Base-by-base conservation (phyloP, 2,888 invertebrate genomes). In the Drosophila tanythrix region DNA sequence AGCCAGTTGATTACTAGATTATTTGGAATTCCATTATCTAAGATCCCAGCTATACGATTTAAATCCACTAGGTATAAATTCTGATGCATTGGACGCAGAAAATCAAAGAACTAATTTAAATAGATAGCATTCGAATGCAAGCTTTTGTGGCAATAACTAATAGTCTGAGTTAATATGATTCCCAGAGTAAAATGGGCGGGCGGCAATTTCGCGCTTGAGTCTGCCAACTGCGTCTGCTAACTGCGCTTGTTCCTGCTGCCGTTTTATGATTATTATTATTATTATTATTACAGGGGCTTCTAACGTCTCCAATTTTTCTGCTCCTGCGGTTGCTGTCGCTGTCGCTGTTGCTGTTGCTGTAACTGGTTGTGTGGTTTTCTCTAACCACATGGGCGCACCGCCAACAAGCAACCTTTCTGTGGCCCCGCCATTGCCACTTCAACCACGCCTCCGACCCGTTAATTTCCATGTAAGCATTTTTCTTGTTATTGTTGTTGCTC, bases 381-480 rank as follows among this genome's bases (percentile, higher is more conserved):
- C 18, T 21, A 75, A 65, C 75, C 64, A 76, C 74, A 80, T 66
- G 66, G 79, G 85, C 61, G 72, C 70, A 72, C 75, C 82, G 69
- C 73, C 81, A 81, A 57, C 74, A 57, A 43, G 40, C 73, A 60
- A 53, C 29, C 38, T 38, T 57, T 56, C 65, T 11, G n/a, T 46
- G 36, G n/a, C 46, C 2, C 29, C 43, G 58, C 53, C 35, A 25
- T 15, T 46, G 63, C 31, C 38, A 21, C 15, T 46, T 33, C 38
- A 25, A 13, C 43, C 33, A 35, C 27, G n/a, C 51, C 40, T 35
- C 56, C 52, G 58, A 55, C 33, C 55, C 27, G 58, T 60, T 81
- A 76, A 83, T 83, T 81, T 83, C 68, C 84, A 74, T 83, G 87
- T 83, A 83, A 86, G 87, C 87, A 78, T 64, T 70, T 74, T 74